Evolutionary conservation across 2,113 vertebrate species (phyloP).

Genomic region (Gallinago jamesoni): DNA sequence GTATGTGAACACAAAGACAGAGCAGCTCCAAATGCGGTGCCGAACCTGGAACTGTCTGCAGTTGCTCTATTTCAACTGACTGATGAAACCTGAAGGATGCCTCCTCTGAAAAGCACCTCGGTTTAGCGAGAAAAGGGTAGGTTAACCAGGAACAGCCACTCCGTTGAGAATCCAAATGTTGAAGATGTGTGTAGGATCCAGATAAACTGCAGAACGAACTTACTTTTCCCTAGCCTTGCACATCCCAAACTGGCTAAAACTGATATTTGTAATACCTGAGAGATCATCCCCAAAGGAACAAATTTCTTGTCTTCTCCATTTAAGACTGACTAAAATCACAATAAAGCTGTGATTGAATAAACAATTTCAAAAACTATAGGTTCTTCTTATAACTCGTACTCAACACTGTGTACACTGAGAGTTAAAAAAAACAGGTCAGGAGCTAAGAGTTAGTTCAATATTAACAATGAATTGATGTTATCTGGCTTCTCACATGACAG

Average conservation of each 20-base stretch:
- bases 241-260: not conserved
- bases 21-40: not conserved
- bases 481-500: not conserved
- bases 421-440: not conserved
- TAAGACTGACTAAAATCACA: not conserved
- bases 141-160: not conserved
- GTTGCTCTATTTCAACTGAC: not conserved
- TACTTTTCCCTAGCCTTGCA: not conserved
- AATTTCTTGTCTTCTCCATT: no score
- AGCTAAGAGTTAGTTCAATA: not conserved
- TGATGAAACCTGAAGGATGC: not conserved
- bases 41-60: not conserved
- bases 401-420: accelerated
- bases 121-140: not conserved
- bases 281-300: not conserved
- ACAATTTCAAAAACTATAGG: not conserved
- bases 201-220: not conserved
- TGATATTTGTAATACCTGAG: accelerated
- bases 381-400: not conserved
- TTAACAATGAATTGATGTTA: not conserved
- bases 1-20: accelerated
- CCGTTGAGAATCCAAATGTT: not conserved
- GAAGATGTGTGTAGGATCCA: not conserved
- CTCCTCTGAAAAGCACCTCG: not conserved
- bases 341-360: not conserved